Percentiles rank a stretch among this genome's conserved stretches.
These are phyloP conservation scores for Eurystomus gularis DNA, from an alignment of 2,113 vertebrate species.

Conservation along the genomic window DNA sequence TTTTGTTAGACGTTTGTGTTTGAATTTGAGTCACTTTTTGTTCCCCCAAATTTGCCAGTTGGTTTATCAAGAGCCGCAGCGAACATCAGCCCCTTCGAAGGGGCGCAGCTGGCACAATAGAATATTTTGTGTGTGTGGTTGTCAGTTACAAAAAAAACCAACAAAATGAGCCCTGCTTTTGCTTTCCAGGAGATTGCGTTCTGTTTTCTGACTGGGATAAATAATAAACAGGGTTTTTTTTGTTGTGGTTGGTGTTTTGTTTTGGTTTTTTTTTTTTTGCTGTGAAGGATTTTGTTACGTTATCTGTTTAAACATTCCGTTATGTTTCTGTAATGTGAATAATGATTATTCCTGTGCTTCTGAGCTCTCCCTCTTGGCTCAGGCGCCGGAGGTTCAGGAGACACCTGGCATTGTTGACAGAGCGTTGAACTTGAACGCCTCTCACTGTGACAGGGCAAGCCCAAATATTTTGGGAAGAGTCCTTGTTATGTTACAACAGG, in stretches of 20 bases:
- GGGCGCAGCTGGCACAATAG: background rate
- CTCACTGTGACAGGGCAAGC: constrained; percentile 48
- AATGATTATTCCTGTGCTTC: constrained; percentile 44
- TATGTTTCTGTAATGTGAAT: constrained; percentile 57
- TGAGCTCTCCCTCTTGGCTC: constrained; percentile 52
- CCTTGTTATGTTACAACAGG: constrained; percentile 48
- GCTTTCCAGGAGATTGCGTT: constrained; percentile 36
- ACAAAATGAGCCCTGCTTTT: background rate
- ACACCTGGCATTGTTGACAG: constrained; percentile 60
- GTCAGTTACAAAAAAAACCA: background rate
- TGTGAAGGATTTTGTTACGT: constrained; percentile 46
- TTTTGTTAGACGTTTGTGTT: background rate
- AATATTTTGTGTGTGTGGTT: background rate
- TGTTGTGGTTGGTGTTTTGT: background rate
- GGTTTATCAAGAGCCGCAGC: background rate
- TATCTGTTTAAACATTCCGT: constrained; percentile 65
- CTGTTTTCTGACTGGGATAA: constrained; percentile 49
- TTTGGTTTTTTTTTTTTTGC: background rate
- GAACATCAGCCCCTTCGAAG: background rate
- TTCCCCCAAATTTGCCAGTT: background rate
- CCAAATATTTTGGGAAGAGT: constrained; percentile 57
- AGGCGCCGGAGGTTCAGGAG: constrained; percentile 5
- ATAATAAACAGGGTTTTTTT: constrained; percentile 36
- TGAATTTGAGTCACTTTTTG: background rate
- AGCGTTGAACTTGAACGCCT: constrained; percentile 52